Percentiles rank a stretch among this genome's conserved stretches.
These are phyloP conservation scores for Polydrusus pterygomalis DNA, from an alignment of 2,888 invertebrate species.

Conservation along the genomic window DNA sequence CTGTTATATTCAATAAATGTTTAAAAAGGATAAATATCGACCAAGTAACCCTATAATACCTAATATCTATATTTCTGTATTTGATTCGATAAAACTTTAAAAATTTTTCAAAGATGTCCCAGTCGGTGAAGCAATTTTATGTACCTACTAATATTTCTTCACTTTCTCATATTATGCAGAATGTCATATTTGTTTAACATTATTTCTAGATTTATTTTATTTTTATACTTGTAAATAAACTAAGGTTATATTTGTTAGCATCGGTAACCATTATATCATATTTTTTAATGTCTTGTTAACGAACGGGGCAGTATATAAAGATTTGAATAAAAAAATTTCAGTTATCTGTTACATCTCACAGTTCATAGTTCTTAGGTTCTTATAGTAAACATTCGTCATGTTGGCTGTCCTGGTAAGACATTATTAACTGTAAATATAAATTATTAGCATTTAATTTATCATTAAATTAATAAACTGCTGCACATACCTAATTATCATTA, in stretches of 20 bases:
- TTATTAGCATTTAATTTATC: too few relatives aligned
- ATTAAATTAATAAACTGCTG: too few relatives aligned
- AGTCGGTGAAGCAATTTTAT: constrained; percentile 27
- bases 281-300: constrained; percentile 10
- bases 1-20: too few relatives aligned
- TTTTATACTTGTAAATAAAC: constrained; percentile 31
- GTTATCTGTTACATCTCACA: constrained; percentile 22
- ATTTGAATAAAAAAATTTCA: constrained; percentile 31
- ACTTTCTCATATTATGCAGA: constrained; percentile 44
- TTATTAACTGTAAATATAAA: neutral
- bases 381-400: constrained; percentile 15
- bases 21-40: too few relatives aligned
- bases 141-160: constrained; percentile 26
- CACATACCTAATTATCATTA: too few relatives aligned
- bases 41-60: too few relatives aligned
- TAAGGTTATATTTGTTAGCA: constrained; percentile 33
- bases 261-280: constrained; percentile 7
- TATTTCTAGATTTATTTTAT: constrained; percentile 42
- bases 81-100: neutral
- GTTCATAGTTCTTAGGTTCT: constrained; percentile 29
- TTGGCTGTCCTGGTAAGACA: constrained; percentile 18
- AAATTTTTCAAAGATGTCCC: constrained; percentile 15
- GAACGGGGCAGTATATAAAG: constrained; percentile 40
- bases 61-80: neutral
- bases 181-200: constrained; percentile 43